Conservation (phyloP, 1,140 invertebrate genomes). For the Aphelenchoides besseyi region DNA sequence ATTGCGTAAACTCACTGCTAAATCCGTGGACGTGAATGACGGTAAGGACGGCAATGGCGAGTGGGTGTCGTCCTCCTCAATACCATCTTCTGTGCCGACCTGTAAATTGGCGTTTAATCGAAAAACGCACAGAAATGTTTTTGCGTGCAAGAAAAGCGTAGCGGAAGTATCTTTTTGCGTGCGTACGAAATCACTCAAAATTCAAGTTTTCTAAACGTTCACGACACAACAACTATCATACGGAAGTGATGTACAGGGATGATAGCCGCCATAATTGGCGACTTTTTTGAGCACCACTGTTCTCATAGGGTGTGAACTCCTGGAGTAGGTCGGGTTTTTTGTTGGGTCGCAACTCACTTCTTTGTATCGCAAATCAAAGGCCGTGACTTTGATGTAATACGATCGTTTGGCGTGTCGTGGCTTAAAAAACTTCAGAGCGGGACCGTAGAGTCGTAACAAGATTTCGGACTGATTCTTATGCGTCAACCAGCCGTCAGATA, state of each 20-base stretch:
- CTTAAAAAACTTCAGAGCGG: conserved; percentile 26
- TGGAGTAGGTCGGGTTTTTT: neutral
- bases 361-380: conserved; percentile 29
- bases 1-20: conserved; percentile 11
- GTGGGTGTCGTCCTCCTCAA: neutral
- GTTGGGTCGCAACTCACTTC: conserved; percentile 15
- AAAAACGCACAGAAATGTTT: too few relatives aligned
- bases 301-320: conserved; percentile 24
- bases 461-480: conserved; percentile 28
- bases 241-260: conserved; percentile 28
- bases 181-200: too few relatives aligned
- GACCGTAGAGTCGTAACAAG: conserved; percentile 14
- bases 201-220: too few relatives aligned
- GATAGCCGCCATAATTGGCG: conserved; percentile 24
- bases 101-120: too few relatives aligned
- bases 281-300: conserved; percentile 2
- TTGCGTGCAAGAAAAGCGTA: too few relatives aligned
- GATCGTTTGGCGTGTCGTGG: conserved; percentile 5
- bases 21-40: conserved; percentile 23
- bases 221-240: conserved; percentile 21
- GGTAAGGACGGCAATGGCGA: conserved; percentile 10
- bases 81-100: neutral
- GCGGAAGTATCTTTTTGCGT: too few relatives aligned
- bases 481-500: conserved; percentile 32
- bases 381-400: conserved; percentile 25